Evolutionary conservation across 1,140 invertebrate genomes (phyloP), one percentile per base, ranked within the genome.

Genomic region (Tetramorium alpestre): DNA sequence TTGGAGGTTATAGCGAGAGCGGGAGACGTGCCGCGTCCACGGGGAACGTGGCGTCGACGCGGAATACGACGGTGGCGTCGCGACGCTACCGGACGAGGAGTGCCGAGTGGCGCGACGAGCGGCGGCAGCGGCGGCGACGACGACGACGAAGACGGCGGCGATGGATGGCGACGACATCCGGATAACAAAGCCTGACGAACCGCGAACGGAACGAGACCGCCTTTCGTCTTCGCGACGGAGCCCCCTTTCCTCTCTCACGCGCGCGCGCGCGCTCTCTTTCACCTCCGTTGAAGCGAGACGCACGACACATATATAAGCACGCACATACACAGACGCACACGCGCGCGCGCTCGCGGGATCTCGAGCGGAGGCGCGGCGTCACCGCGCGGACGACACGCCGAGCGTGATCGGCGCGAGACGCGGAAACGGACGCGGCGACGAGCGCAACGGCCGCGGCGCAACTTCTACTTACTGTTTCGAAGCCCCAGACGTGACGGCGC

Each of bases 381-480:
- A 6, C n/a, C 49, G 73, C 73, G 56, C 41, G 41, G 25, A 33
- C 25, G 6, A 2, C 41, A 47, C 41, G n/a, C 51, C 41, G 72
- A 13, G 1, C 7, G n/a, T n/a, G 8, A 13, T 8, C 28, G 62
- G 22, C 33, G 25, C 18, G 62, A 11, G 10, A 65, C 5, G 13
- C 8, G n/a, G 33, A 33, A 33, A 4, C 33, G 3, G 0, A 25
- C 11, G 18, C 5, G 28, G 13, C 16, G 22, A 16, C 18, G 7
- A 13, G 11, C 5, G 8, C 38, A 5, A 1, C 18, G 25, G 6
- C 1, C 11, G 4, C 8, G 16, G 22, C 13, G 7, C 33, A 38
- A 73, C 3, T 91, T 54, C 92, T 93, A 94, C 93, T 94, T 93
- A 94, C 93, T 93, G 69, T 89, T 92, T 49, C 11, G 89, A 91